These are phyloP conservation scores for Rhynchomys soricoides DNA, from an alignment of 2,113 vertebrate genomes.

Conservation along the genomic window DNA sequence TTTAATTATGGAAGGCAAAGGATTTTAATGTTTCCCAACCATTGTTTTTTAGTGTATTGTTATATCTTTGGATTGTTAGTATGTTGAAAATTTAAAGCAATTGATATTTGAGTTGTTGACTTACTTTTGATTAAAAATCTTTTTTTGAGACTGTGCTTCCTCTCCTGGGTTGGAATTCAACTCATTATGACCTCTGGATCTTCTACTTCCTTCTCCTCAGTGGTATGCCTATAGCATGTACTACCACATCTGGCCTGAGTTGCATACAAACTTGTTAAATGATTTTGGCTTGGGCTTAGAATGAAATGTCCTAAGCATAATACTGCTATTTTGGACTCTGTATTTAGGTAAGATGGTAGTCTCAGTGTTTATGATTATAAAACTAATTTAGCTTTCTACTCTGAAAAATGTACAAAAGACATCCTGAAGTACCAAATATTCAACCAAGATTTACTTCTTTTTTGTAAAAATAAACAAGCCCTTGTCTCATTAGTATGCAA, in stretches of 20 bases:
- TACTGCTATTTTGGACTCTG: not conserved
- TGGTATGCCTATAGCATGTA: not conserved
- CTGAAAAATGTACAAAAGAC: not conserved
- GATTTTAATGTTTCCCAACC: not conserved
- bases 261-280: not conserved
- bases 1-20: not conserved
- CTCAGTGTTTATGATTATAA: not conserved
- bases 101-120: not conserved
- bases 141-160: not conserved
- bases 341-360: not conserved
- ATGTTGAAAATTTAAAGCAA: not conserved
- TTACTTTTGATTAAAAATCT: not conserved
- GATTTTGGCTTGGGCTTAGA: not conserved
- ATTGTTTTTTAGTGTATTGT: not conserved
- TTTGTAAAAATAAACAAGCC: not conserved
- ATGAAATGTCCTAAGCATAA: not conserved
- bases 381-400: not conserved
- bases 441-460: not conserved
- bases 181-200: not conserved
- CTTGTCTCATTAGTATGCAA: not conserved
- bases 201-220: too few species aligned
- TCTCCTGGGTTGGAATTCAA: not conserved
- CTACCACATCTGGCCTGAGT: not conserved
- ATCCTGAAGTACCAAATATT: not conserved
- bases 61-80: not conserved